Base-by-base conservation (phyloP, 2,888 invertebrate genomes). In the Tenthredo mesomela region DNA sequence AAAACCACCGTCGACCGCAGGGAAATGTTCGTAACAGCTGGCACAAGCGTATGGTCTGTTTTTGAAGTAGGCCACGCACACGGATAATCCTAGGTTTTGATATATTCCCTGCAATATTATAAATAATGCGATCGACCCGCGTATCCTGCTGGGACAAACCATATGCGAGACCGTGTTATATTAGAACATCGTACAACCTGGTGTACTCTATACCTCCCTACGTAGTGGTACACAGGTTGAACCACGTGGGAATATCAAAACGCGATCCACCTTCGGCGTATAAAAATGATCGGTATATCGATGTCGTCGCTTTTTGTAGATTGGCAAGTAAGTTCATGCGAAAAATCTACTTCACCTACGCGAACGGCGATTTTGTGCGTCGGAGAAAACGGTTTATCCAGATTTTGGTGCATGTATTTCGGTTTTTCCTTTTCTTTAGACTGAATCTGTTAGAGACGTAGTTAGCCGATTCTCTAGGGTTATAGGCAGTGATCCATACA, bases 91-190 rank as follows among this genome's bases (percentile, higher is more conserved):
- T 25, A 75, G 78, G 50, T 78, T 54, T 78, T 78, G 33, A 78
- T 78, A 54, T 78, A 54, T 78, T 54, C 54, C 15, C 33, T 54
- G 29, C 54, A 18, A 78, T 21, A 54, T 78, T 54, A 78, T 78
- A 78, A 78, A 78, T 78, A 78, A 78, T 78, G 78, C 78, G 58
- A 78, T 54, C 50, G 78, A 50, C 78, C 78, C 25, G 18, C 54
- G 47, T 78, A 37, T 78, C 33, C 78, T 78, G 54, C 78, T 54
- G 78, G 50, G 78, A 78, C 50, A 9, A 58, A 58, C 29, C 33
- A 58, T 54, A 54, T 78, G 58, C 21, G 18, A 18, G 33, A 58
- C 47, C 70, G 70, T 70, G n/a, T 75, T 54, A 54, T 78, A 78
- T 54, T 37, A 54, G 78, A 54, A 54, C 54, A 78, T 54, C 12